Evolutionary conservation across 2,797 vertebrate genomes (phyloP).

Genomic region (Brachymystax lenok): DNA sequence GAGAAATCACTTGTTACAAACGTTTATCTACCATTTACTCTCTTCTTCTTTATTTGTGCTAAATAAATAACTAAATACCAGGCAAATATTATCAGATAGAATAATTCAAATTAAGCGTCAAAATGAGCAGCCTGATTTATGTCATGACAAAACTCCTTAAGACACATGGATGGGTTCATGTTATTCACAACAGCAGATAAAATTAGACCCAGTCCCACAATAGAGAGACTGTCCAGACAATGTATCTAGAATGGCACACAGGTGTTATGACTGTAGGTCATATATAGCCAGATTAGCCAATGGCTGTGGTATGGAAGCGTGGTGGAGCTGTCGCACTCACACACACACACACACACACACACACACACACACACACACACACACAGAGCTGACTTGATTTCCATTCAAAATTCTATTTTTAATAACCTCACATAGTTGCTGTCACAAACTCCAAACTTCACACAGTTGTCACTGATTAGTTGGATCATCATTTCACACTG

Average conservation of each 20-base stretch:
- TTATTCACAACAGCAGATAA: slow-evolving; percentile 37
- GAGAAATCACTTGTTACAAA: neutral
- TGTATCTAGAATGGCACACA: slow-evolving; percentile 51
- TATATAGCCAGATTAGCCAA: slow-evolving; percentile 64
- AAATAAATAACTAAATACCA: neutral
- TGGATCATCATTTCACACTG: too few species aligned
- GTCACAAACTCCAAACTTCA: too few species aligned
- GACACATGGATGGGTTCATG: too few species aligned
- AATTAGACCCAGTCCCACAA: slow-evolving; percentile 54
- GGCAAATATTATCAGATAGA: neutral
- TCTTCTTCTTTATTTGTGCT: neutral
- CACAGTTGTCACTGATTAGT: too few species aligned
- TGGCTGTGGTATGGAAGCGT: slow-evolving; percentile 51
- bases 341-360: slow-evolving; percentile 10
- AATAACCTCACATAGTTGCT: too few species aligned
- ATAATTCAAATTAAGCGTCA: neutral
- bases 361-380: slow-evolving; percentile 9
- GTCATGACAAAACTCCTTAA: too few species aligned
- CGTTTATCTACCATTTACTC: neutral
- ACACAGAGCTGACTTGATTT: neutral
- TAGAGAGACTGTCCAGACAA: slow-evolving; percentile 45
- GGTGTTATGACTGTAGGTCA: slow-evolving; percentile 50
- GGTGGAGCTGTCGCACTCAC: slow-evolving; percentile 17
- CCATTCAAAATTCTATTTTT: too few species aligned
- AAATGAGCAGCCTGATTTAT: too few species aligned